Conservation (phyloP, 2,113 vertebrate genomes). For the Guaruba guarouba region DNA sequence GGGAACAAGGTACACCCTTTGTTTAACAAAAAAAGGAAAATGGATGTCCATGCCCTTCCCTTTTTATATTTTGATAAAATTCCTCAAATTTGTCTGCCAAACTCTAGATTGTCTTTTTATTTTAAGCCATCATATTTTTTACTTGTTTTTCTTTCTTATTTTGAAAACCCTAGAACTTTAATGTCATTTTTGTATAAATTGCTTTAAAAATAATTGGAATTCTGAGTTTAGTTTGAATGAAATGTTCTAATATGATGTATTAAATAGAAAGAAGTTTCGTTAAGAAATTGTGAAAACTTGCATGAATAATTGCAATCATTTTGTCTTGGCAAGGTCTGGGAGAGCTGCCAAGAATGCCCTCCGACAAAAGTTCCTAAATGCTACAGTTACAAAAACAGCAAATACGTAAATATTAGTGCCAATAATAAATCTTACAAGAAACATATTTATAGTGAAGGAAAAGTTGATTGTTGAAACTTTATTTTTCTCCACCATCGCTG, state of each 20-base stretch:
- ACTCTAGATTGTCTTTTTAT: neutral
- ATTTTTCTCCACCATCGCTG: neutral
- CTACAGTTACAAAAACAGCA: neutral
- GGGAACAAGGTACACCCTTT: neutral
- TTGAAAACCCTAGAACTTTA: neutral
- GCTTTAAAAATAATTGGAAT: neutral
- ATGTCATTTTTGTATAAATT: neutral
- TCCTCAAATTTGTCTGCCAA: neutral
- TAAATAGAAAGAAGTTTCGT: neutral
- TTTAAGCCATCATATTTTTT: neutral
- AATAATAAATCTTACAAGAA: neutral
- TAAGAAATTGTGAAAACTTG: constrained; percentile 16
- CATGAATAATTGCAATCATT: neutral
- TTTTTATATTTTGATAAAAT: neutral
- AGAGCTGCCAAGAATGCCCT: constrained; percentile 16
- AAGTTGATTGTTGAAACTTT: neutral
- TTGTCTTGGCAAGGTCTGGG: constrained; percentile 25
- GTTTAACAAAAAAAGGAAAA: neutral
- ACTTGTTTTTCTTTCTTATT: neutral
- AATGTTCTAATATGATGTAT: neutral
- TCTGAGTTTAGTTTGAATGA: neutral
- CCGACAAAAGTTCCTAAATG: neutral
- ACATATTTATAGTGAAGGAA: neutral
- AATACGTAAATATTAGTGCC: constrained; percentile 30
- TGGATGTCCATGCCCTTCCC: neutral